Evolutionary conservation across 2,888 invertebrate genomes (phyloP).

Genomic region (Drosophila vallismaia): DNA sequence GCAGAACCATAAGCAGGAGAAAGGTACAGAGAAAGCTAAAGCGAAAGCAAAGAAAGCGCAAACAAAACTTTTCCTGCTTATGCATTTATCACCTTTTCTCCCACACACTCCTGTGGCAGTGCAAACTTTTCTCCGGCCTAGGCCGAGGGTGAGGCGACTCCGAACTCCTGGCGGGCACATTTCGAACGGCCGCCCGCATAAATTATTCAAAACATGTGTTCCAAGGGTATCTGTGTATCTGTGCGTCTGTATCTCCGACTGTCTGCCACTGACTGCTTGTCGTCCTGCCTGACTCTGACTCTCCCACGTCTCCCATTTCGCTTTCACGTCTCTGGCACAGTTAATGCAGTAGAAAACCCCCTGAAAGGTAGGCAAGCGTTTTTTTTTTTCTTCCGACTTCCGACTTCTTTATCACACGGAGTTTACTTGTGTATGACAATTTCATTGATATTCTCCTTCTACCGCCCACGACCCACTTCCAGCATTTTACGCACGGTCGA

Average conservation of each 20-base stretch:
- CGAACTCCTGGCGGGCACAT: constrained; percentile 75
- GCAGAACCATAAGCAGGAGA: constrained; percentile 46
- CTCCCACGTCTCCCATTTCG: not conserved
- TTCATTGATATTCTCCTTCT: constrained; percentile 68
- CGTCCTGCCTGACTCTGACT: not conserved
- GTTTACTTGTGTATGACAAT: constrained; percentile 74
- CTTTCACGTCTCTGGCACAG: constrained; percentile 27
- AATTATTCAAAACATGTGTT: constrained; percentile 83
- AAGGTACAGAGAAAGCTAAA: constrained; percentile 31
- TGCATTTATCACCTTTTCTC: constrained; percentile 79
- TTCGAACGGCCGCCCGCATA: constrained; percentile 76
- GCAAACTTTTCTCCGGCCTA: constrained; percentile 70
- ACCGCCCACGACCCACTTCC: not conserved
- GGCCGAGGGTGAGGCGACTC: constrained; percentile 33
- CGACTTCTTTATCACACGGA: constrained; percentile 58
- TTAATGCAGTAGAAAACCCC: constrained; percentile 66
- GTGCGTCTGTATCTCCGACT: constrained; percentile 39
- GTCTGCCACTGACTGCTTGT: constrained; percentile 46
- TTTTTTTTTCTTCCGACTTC: constrained; percentile 16
- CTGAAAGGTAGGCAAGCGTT: constrained; percentile 60
- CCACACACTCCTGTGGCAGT: constrained; percentile 23
- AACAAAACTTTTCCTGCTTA: constrained; percentile 71
- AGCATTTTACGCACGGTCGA: constrained; percentile 60
- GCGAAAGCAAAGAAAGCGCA: constrained; percentile 51
- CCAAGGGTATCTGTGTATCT: constrained; percentile 58